phyloP scores from a whole-genome alignment of 2,113 vertebrate species.

The Tauraco erythrolophus region DNA sequence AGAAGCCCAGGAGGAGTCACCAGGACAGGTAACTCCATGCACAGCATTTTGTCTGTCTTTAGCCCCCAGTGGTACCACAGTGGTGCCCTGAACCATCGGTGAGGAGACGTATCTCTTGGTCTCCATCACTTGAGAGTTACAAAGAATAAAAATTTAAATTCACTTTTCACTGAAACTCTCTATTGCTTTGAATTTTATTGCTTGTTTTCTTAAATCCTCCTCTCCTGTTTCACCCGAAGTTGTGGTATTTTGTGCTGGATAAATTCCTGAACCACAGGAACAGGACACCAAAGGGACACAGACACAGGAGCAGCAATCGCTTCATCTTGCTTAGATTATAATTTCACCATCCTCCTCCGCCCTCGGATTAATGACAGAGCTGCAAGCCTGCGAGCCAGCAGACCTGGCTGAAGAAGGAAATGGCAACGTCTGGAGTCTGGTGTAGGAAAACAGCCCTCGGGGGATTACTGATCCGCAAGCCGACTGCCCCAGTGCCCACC shows the following conservation, averaged over 20 bases:
- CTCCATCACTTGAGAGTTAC: not conserved
- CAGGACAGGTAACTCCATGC: accelerated
- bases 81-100: not conserved
- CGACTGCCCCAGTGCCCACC: not conserved
- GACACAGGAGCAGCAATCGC: not conserved
- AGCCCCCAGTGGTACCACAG: not conserved
- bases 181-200: not conserved
- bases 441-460: not conserved
- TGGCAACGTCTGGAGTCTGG: not conserved
- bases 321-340: not conserved
- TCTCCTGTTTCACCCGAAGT: not conserved
- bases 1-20: not conserved
- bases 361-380: not conserved
- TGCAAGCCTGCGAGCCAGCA: not conserved
- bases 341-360: not conserved
- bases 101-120: not conserved
- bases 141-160: not conserved
- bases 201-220: not conserved
- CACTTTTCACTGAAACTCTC: not conserved
- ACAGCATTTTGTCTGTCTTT: too few species aligned
- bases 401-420: not conserved
- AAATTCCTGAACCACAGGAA: not conserved
- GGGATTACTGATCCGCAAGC: not conserved
- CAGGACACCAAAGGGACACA: not conserved
- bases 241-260: not conserved